Evolutionary conservation across 2,888 invertebrate genomes (phyloP).

Genomic region (Tuta absoluta): DNA sequence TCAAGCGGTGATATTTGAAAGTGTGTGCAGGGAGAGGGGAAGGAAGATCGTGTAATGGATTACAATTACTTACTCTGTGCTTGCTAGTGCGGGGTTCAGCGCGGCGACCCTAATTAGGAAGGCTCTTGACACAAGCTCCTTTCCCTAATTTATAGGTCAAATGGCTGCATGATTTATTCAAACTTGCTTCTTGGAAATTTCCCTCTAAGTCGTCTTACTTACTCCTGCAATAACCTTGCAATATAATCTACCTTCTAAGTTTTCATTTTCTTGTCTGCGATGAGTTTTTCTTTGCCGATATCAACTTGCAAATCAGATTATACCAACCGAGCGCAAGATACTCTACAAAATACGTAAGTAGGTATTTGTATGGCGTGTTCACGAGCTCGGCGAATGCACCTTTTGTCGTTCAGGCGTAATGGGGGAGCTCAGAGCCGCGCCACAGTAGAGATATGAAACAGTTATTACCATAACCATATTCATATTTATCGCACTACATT

Average conservation of each 20-base stretch:
- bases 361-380: not conserved
- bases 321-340: not conserved
- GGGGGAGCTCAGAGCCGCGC: not conserved
- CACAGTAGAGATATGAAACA: too few species aligned
- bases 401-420: constrained; percentile 17
- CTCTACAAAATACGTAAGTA: constrained; percentile 38
- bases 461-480: too few species aligned
- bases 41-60: constrained; percentile 17
- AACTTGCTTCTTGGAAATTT: not conserved
- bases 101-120: constrained; percentile 15
- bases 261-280: not conserved
- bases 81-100: constrained; percentile 15
- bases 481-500: too few species aligned
- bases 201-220: not conserved
- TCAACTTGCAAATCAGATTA: constrained; percentile 10
- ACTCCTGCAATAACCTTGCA: not conserved
- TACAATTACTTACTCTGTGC: constrained; percentile 16
- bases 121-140: constrained; percentile 10
- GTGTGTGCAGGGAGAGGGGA: not conserved
- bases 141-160: constrained; percentile 16
- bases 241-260: not conserved
- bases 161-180: not conserved
- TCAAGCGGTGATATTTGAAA: constrained; percentile 25
- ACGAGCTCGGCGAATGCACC: constrained; percentile 1
- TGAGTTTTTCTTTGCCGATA: constrained; percentile 9